Conservation (phyloP, 2,888 invertebrate genomes). For the Stegana nigrithorax region DNA sequence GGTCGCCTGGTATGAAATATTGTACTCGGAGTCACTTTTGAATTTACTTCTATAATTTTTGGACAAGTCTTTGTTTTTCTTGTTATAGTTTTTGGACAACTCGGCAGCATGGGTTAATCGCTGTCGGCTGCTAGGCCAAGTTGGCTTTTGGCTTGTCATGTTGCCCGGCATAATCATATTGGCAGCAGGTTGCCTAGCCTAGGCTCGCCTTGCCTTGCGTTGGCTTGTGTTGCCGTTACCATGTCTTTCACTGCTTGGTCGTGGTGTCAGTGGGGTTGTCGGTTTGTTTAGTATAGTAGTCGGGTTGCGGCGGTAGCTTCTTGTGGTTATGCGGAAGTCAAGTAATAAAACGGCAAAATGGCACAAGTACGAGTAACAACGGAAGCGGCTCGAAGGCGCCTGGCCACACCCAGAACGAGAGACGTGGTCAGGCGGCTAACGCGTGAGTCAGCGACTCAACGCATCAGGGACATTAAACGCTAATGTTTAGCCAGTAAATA, state of each 20-base stretch:
- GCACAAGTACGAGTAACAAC: constrained; percentile 45
- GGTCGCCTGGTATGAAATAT: no score
- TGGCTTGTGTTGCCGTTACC: constrained; percentile 15
- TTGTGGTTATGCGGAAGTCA: constrained; percentile 44
- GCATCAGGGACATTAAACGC: constrained; percentile 40
- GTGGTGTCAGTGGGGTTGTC: constrained; percentile 17
- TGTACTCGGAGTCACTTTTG: no score
- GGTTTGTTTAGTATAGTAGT: constrained; percentile 3
- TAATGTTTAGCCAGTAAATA: constrained; percentile 50
- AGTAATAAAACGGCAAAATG: constrained; percentile 61
- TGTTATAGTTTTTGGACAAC: no score
- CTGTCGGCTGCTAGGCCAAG: no score
- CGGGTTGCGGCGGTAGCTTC: constrained; percentile 28
- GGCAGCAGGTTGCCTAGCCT: not conserved
- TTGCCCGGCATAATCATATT: not conserved
- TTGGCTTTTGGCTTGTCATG: not conserved
- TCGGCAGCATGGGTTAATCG: no score
- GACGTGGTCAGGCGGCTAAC: constrained; percentile 8
- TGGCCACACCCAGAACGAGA: not conserved
- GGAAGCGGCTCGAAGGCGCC: no score
- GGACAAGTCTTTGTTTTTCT: no score
- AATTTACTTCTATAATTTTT: no score
- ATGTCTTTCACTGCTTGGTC: constrained; percentile 2
- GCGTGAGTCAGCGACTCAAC: constrained; percentile 5
- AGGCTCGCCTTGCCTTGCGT: constrained; percentile 19